A percentile compares a stretch with the other conserved stretches of the same genome.
Conservation (phyloP, 1,140 invertebrate genomes). For the Nebria ingens region DNA sequence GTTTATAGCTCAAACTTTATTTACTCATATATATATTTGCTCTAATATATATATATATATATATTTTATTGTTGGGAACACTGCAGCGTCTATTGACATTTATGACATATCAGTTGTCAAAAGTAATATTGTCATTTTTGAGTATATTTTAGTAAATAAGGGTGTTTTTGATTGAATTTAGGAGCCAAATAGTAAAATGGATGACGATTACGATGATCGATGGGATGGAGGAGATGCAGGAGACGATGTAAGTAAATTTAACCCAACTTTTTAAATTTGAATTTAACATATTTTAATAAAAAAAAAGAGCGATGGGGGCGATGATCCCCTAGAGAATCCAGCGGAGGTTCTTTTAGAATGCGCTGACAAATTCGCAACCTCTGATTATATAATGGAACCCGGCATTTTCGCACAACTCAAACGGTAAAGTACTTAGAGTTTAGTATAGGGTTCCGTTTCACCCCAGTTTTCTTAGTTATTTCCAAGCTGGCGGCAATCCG, state of each 20-base stretch:
- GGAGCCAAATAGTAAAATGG: too few relatives aligned
- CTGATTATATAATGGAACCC: slow-evolving; percentile 98
- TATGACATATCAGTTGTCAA: too few relatives aligned
- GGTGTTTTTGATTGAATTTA: too few relatives aligned
- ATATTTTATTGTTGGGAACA: too few relatives aligned
- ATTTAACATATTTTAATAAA: background rate
- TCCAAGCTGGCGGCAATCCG: slow-evolving; percentile 92
- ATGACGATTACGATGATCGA: slow-evolving; percentile 29
- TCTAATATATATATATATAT: too few relatives aligned
- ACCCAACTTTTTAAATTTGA: background rate
- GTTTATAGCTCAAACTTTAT: too few relatives aligned
- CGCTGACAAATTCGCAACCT: slow-evolving; percentile 76
- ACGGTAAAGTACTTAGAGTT: slow-evolving; percentile 37
- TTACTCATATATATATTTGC: too few relatives aligned
- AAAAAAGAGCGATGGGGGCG: slow-evolving; percentile 43
- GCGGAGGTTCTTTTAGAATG: slow-evolving; percentile 80
- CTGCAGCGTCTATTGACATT: too few relatives aligned
- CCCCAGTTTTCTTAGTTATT: slow-evolving; percentile 54
- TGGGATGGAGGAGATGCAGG: slow-evolving; percentile 21
- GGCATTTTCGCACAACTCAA: slow-evolving; percentile 90
- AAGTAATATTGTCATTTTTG: too few relatives aligned
- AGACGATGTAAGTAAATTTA: slow-evolving; percentile 22
- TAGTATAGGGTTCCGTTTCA: slow-evolving; percentile 1
- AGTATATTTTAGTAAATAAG: too few relatives aligned
- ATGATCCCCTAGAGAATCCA: slow-evolving; percentile 70